Evolutionary conservation across 2,113 vertebrate genomes (phyloP), one percentile per base, ranked within the genome.

Genomic region (Notothenia coriiceps): DNA sequence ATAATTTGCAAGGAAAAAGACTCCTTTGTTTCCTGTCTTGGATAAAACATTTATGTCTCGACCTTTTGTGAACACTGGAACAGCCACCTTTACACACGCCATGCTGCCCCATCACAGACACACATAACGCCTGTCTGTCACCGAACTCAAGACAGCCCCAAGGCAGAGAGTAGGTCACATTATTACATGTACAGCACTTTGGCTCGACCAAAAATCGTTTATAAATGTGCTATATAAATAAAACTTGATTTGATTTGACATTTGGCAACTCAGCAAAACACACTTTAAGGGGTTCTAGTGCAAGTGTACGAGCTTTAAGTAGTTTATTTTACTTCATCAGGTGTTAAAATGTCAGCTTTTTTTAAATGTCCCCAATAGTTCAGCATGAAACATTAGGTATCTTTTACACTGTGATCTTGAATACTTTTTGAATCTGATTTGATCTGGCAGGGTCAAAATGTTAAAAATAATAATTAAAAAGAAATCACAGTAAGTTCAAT

Each of bases 11-110:
- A 50, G 43, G 13, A 50, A 74, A 87, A 55, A 70, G 51, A 68
- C 51, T 77, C 61, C 70, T 88, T 78, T 87, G 80, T 91, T 87
- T 91, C 82, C 90, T 91, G 88, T 70, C 72, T 57, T n/a, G 10
- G 46, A 80, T 86, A 55, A 93, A 90, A 93, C 82, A 87, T 93
- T 89, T 49, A 92, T 88, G 67, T 25, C 70, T 84, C 4, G 33
- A 82, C 54, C 74, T 88, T 88, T 64, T 63, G 80, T 63, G 25
- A 62, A 82, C 68, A 77, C 20, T 51, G 69, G 44, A 81, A 86
- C 81, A 75, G 62, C 65, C 74, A 78, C 85, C 74, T 88, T 86
- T 69, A 75, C 43, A 83, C 74, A 90, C 59, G 54, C 52, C 59
- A 82, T 74, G 52, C 67, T 81, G 67, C 64, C 52, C 70, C 66